Percentiles rank a stretch among this genome's conserved stretches.
Conservation (phyloP, 2,113 vertebrate species). For the Dicentrarchus labrax region DNA sequence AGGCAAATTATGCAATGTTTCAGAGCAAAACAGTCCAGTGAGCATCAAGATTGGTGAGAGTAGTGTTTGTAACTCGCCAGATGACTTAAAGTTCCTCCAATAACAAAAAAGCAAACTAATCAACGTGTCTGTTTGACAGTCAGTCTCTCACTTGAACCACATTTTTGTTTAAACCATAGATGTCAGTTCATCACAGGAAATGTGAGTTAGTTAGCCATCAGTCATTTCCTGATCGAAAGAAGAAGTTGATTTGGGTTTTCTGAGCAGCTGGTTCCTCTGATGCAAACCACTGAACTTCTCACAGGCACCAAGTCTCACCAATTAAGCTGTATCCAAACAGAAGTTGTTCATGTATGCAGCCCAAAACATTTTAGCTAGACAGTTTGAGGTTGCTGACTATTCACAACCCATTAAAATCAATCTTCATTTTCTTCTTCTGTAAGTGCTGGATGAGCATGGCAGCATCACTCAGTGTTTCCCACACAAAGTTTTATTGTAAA, state of each 20-base stretch:
- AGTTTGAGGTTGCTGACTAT: conserved; percentile 6
- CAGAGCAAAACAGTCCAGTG: background rate
- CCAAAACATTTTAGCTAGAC: conserved; percentile 4
- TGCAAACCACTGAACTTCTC: conserved; percentile 11
- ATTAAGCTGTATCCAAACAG: background rate
- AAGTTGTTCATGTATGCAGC: background rate
- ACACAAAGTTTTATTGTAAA: background rate
- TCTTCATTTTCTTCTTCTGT: conserved; percentile 17
- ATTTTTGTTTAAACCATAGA: background rate
- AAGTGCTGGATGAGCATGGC: conserved; percentile 28
- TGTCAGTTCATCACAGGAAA: conserved; percentile 45
- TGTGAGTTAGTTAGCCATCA: background rate
- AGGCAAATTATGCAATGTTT: background rate
- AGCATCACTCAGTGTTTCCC: conserved; percentile 26
- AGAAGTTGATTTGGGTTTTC: conserved; percentile 60
- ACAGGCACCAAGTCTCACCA: background rate
- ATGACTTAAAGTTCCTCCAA: background rate
- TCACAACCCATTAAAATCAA: conserved; percentile 28
- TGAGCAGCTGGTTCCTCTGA: conserved; percentile 43
- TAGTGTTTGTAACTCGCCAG: background rate
- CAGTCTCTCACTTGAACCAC: background rate
- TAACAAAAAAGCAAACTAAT: background rate
- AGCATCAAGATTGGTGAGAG: background rate
- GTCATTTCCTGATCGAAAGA: conserved; percentile 69
- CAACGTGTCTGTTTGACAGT: background rate